A percentile compares a stretch with the other conserved stretches of the same genome.
phyloP scores from a whole-genome alignment of 2,797 vertebrate genomes.

The Microhierax caerulescens region DNA sequence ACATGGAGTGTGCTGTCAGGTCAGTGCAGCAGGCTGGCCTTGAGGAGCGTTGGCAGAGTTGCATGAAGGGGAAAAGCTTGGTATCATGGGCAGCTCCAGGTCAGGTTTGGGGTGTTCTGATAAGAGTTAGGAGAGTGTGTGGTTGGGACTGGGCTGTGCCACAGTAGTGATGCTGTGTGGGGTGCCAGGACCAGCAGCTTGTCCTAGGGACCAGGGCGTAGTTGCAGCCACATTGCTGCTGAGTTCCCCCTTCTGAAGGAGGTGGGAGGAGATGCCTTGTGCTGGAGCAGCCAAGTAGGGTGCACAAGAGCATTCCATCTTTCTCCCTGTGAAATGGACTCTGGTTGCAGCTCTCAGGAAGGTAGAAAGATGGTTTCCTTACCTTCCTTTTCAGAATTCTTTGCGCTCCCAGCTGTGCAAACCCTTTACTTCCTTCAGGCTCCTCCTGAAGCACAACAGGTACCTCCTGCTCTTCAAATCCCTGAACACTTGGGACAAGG shows the following conservation, averaged over 20 bases:
- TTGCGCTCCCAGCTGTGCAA: neutral
- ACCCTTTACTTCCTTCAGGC: neutral
- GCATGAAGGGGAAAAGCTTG: neutral
- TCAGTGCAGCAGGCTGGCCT: neutral
- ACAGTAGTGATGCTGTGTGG: neutral
- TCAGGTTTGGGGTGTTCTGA: neutral
- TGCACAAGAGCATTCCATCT: neutral
- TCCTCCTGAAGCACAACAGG: neutral
- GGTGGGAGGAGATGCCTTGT: neutral
- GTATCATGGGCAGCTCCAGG: neutral
- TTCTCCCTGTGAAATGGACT: neutral
- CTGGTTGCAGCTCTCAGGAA: neutral
- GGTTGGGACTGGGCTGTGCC: neutral
- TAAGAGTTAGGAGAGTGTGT: neutral
- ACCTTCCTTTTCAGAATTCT: neutral
- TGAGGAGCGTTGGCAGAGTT: neutral
- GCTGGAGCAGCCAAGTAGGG: neutral
- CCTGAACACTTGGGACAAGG: neutral
- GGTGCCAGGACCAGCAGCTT: neutral
- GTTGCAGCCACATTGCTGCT: neutral
- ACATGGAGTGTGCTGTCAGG: rapidly evolving
- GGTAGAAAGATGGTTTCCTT: neutral
- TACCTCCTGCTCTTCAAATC: neutral
- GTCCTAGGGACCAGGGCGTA: neutral
- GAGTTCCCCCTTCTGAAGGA: neutral